Evolutionary conservation across 92 coral and sea anemone species (phyloP).

Genomic region (Anthopleura xanthogrammica): DNA sequence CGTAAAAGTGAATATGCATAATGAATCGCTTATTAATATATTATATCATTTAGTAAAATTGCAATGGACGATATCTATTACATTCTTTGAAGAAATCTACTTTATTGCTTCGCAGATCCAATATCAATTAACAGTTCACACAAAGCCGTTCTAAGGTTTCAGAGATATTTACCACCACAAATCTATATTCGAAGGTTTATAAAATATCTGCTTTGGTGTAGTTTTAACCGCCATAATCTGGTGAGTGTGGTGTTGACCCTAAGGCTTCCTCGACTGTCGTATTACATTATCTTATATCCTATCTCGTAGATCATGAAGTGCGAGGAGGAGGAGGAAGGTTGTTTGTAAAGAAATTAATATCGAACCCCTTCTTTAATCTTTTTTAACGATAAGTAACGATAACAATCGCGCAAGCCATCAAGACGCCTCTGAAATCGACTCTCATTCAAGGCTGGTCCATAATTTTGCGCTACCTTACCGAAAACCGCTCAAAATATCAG

Average conservation of each 20-base stretch:
- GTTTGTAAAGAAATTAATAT: conserved; percentile 11
- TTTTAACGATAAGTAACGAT: neutral
- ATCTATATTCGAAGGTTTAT: neutral
- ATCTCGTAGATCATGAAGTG: neutral
- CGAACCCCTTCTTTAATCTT: neutral
- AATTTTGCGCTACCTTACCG: neutral
- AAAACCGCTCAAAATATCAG: neutral
- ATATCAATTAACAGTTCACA: neutral
- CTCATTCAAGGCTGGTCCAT: neutral
- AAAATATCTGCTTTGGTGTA: neutral
- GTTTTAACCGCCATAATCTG: neutral
- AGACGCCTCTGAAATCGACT: neutral
- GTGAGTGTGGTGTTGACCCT: neutral
- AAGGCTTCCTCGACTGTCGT: neutral
- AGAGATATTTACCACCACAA: neutral
- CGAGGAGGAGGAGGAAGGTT: conserved; percentile 3
- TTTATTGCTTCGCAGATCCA: neutral
- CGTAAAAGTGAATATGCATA: neutral
- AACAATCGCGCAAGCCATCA: neutral
- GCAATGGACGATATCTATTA: neutral
- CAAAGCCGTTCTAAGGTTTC: neutral
- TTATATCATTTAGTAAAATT: neutral
- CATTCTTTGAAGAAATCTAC: neutral
- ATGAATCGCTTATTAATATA: neutral
- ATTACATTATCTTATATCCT: neutral